These are phyloP conservation scores for Hypomesus transpacificus DNA, from an alignment of 2,113 vertebrate genomes.

Conservation along the genomic window DNA sequence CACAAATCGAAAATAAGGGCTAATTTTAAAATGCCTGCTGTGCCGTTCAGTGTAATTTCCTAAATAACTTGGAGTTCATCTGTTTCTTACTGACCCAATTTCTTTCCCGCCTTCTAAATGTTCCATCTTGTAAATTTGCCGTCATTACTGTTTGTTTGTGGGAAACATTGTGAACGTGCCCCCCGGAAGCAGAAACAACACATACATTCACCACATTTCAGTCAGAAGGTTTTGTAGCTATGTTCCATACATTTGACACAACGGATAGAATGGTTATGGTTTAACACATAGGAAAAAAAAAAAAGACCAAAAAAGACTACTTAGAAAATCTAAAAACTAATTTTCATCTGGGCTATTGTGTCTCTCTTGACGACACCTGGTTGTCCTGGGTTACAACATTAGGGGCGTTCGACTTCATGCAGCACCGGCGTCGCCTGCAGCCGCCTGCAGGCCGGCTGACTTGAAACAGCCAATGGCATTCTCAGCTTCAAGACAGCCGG, in stretches of 20 bases:
- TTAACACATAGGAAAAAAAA: slow-evolving; percentile 19
- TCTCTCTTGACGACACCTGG: slow-evolving; percentile 9
- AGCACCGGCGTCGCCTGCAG: no score
- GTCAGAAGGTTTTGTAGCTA: slow-evolving; percentile 13
- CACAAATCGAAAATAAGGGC: no score
- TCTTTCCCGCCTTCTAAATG: not conserved
- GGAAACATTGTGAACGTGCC: slow-evolving; percentile 46
- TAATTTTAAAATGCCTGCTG: not conserved
- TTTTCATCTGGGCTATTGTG: slow-evolving; percentile 3
- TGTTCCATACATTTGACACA: slow-evolving; percentile 38
- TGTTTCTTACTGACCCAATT: not conserved
- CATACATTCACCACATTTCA: slow-evolving; percentile 32
- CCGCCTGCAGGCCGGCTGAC: no score
- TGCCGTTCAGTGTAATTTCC: not conserved
- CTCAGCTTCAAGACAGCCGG: no score
- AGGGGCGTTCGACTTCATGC: no score
- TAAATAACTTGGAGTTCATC: no score
- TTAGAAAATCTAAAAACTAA: slow-evolving; percentile 10
- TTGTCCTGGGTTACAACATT: no score
- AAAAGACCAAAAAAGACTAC: slow-evolving; percentile 37
- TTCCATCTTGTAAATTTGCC: not conserved
- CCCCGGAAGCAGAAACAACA: slow-evolving; percentile 32
- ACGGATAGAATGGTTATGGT: slow-evolving; percentile 18
- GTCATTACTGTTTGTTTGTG: slow-evolving; percentile 22
- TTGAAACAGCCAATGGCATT: no score